Conservation (phyloP, 1,140 invertebrate species). For the Drepana arcuata region DNA sequence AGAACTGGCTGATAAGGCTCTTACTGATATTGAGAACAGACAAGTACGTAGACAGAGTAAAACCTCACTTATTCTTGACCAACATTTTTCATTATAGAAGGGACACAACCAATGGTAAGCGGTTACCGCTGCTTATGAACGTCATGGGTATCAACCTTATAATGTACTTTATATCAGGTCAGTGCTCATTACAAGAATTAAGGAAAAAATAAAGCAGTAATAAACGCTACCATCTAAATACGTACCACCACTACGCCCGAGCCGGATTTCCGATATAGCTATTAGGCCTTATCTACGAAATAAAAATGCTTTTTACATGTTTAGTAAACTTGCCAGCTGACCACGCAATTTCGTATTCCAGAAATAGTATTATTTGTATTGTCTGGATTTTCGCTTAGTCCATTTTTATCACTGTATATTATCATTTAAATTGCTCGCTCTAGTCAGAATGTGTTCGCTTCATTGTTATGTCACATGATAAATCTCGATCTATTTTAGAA, state of each 20-base stretch:
- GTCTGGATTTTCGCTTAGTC: constrained; percentile 8
- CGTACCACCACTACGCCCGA: no score
- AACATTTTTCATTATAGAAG: no score
- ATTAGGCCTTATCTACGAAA: constrained; percentile 4
- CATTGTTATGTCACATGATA: background rate
- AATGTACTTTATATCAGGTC: no score
- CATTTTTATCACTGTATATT: constrained; percentile 11
- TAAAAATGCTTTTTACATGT: constrained; percentile 2
- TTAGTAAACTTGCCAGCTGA: background rate
- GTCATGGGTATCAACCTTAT: no score
- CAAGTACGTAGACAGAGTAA: constrained; percentile 42
- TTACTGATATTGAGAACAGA: constrained; percentile 48
- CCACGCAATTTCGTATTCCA: constrained; percentile 4
- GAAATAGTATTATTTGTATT: constrained; percentile 5
- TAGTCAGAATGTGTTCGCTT: no score
- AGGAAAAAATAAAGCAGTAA: no score
- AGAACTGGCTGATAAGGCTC: constrained; percentile 44
- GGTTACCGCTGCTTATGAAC: no score
- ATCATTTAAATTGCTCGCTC: constrained; percentile 14
- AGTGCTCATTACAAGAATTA: no score
- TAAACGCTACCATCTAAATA: no score
- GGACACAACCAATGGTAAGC: no score
- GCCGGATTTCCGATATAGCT: constrained; percentile 3
- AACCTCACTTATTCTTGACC: no score
- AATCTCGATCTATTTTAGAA: background rate